A percentile compares a stretch with the other conserved stretches of the same genome.
phyloP scores from a whole-genome alignment of 2,888 invertebrate genomes.

The Steinernema scapterisci region DNA sequence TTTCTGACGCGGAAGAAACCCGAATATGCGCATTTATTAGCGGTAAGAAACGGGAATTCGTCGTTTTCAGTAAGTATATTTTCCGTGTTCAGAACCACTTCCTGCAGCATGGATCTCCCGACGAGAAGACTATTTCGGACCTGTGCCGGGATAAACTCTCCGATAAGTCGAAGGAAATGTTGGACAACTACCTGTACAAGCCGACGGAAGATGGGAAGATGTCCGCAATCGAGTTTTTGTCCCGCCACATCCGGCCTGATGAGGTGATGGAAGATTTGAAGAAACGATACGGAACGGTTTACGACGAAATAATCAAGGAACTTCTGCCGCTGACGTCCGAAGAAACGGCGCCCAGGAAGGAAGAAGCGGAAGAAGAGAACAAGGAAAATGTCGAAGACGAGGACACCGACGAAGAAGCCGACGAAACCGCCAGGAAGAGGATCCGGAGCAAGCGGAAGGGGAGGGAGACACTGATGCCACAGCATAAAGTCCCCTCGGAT shows the following conservation, averaged over 20 bases:
- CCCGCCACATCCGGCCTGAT: not conserved
- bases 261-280: not conserved
- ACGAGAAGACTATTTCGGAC: not conserved
- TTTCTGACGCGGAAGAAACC: not conserved
- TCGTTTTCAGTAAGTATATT: not conserved
- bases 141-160: not conserved
- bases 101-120: not conserved
- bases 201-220: not conserved
- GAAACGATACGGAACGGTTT: not conserved
- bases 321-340: slow-evolving; percentile 3
- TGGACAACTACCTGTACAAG: not conserved
- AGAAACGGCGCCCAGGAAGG: not conserved
- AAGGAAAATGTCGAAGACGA: not conserved
- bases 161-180: not conserved
- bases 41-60: not conserved
- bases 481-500: not conserved
- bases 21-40: not conserved
- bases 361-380: not conserved
- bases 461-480: not conserved
- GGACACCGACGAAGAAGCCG: not conserved
- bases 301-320: not conserved
- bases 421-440: no score
- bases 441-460: not conserved
- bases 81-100: not conserved
- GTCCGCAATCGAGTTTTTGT: not conserved